Conservation (phyloP, 2,113 vertebrate species). For the Oryctolagus cuniculus region mOryCun1.1 NC_091433.1:185909001-185909500, state of each 20-base stretch:
- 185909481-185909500: neutral
- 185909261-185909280: neutral
- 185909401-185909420: no score
- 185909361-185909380: neutral
- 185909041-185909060: rapidly evolving
- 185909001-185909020: neutral
- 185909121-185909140: no score
- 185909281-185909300: neutral
- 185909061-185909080: no score
- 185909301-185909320: neutral
- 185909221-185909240: neutral
- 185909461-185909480: neutral
- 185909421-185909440: neutral
- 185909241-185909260: neutral
- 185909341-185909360: neutral
- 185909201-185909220: neutral
- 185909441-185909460: neutral
- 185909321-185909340: neutral
- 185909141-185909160: neutral
- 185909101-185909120: neutral
- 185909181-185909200: neutral
- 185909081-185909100: neutral
- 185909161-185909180: neutral
- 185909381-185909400: neutral
- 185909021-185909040: neutral